Evolutionary conservation across 2,113 vertebrate genomes (phyloP), one percentile per base, ranked within the genome.

Genomic region (Megaceryle maxima): DNA sequence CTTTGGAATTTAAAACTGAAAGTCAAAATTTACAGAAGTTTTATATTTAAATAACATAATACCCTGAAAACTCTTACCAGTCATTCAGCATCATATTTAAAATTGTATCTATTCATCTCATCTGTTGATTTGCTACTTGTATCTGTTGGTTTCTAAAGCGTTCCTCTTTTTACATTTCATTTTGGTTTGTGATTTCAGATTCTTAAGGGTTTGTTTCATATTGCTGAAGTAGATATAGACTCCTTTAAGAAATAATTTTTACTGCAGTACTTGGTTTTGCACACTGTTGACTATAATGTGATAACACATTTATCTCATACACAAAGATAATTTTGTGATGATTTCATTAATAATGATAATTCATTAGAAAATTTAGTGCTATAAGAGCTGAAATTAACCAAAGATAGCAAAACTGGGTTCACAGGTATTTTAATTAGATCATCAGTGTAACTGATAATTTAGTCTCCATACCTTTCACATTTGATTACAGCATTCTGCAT

Each of bases 341-440:
- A 55, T 26, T 80, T 83, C 2, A 50, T 74, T 59, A 57, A 20
- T 75, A 79, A n/a, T 31, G 73, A 66, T 53, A 2, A 48, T 68
- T 59, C 3, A 43, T 75, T 76, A 21, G 20, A 73, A 67, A 48
- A 70, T 69, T 4, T 39, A 70, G 56, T 85, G 11, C 6, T 39
- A 0, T 46, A 35, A 63, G 8, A 53, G 11, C 21, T 79, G 14
- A 81, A 92, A 44, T 75, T 83, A 80, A 48, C 3, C 6, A 62
- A 75, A 70, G 22, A 72, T 11, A 50, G 76, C 9, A 67, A 90
- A 81, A 92, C 10, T 60, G 11, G 8, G 41, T 88, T 88, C 19
- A 64, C 78, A 83, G 19, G 55, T 78, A 67, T 96, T 97, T 86
- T 33, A 41, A 91, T 94, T 66, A 66, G 18, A 44, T 77, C 19